These are phyloP conservation scores for Hemiprocne comata DNA, from an alignment of 2,113 vertebrate genomes.

Conservation along the genomic window DNA sequence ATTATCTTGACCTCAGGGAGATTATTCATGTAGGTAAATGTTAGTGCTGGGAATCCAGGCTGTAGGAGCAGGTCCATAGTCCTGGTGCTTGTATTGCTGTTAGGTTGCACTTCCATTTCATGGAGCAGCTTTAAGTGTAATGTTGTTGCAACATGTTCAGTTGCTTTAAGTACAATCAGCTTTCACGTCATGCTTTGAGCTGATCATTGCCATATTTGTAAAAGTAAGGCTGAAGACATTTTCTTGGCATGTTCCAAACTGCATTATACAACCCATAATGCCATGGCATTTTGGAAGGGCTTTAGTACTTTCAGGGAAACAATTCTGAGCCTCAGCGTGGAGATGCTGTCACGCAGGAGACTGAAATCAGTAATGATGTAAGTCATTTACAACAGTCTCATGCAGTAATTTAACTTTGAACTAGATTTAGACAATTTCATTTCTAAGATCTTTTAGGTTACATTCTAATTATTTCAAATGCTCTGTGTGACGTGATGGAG, in stretches of 20 bases:
- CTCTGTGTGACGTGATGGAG: background rate
- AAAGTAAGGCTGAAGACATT: background rate
- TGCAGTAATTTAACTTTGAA: background rate
- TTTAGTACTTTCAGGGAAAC: background rate
- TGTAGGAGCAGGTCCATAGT: background rate
- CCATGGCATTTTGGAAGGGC: background rate
- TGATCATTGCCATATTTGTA: slow-evolving; percentile 44
- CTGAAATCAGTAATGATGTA: background rate
- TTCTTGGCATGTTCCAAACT: background rate
- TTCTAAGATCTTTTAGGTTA: background rate
- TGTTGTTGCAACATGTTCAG: slow-evolving; percentile 12
- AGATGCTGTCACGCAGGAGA: background rate
- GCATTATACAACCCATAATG: background rate
- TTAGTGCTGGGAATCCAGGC: background rate
- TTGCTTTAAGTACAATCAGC: background rate
- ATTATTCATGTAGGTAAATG: background rate
- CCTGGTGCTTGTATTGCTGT: background rate
- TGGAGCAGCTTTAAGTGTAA: background rate
- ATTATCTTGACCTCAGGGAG: background rate
- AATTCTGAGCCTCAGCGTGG: background rate
- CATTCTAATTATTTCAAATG: background rate
- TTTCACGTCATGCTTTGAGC: background rate
- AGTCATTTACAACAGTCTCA: background rate
- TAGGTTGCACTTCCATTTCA: background rate
- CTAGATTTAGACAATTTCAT: background rate